Evolutionary conservation across 1,140 invertebrate species (phyloP).

Genomic region (Glossosoma conforme): DNA sequence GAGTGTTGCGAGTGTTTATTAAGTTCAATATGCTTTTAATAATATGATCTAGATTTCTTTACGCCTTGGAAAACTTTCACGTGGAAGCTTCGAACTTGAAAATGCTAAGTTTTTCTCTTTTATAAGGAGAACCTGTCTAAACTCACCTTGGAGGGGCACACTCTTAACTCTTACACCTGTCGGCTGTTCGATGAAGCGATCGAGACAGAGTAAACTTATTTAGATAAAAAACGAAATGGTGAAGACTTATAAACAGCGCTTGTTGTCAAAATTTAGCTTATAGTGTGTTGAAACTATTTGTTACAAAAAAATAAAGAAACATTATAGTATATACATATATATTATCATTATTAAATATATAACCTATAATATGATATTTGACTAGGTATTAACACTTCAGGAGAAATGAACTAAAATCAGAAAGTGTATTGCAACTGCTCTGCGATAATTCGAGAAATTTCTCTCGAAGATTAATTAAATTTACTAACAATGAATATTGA

Average conservation of each 20-base stretch:
- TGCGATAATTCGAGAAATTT: slow-evolving; percentile 30
- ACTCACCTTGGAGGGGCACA: too few species aligned
- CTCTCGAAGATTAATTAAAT: slow-evolving; percentile 13
- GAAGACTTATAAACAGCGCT: slow-evolving; percentile 31
- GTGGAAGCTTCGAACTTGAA: too few species aligned
- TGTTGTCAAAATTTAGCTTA: slow-evolving; percentile 34
- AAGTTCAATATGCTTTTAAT: too few species aligned
- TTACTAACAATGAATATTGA: slow-evolving; percentile 27
- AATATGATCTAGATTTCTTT: too few species aligned
- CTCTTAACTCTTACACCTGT: too few species aligned
- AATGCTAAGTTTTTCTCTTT: too few species aligned
- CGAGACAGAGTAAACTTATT: slow-evolving; percentile 28
- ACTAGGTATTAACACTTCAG: slow-evolving; percentile 27
- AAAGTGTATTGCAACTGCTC: slow-evolving; percentile 28
- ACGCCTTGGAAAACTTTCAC: too few species aligned
- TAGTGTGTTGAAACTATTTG: slow-evolving; percentile 33
- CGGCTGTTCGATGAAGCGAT: too few species aligned
- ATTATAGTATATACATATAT: slow-evolving; percentile 29
- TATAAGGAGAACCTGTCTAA: too few species aligned
- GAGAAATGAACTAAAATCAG: slow-evolving; percentile 6
- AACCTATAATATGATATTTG: slow-evolving; percentile 29
- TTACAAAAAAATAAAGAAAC: slow-evolving; percentile 31
- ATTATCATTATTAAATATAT: slow-evolving; percentile 29
- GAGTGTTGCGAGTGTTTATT: too few species aligned
- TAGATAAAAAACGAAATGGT: slow-evolving; percentile 31